phyloP scores from a whole-genome alignment of 2,888 invertebrate genomes.

The Dasysyrphus albostriatus region DNA sequence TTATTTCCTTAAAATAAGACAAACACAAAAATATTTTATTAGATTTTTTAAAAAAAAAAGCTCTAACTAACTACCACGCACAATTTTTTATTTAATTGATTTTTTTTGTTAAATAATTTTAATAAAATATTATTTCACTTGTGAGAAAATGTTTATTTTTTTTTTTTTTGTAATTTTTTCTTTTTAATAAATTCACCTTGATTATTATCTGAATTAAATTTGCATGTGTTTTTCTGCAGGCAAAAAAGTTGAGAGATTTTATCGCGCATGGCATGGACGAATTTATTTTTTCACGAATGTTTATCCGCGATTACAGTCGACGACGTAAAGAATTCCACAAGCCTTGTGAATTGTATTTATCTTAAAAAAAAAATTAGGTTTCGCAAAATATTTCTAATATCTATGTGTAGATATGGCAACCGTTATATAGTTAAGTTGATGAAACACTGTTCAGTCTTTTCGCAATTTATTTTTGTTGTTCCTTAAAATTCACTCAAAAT shows the following conservation, averaged over 20 bases:
- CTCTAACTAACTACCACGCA: slow-evolving; percentile 5
- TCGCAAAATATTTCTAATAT: background rate
- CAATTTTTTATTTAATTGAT: slow-evolving; percentile 2
- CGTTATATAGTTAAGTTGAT: background rate
- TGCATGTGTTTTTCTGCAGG: slow-evolving; percentile 84
- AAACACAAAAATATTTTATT: slow-evolving; percentile 42
- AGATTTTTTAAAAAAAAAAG: too few relatives aligned
- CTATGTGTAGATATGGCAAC: background rate
- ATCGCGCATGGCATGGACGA: slow-evolving; percentile 85
- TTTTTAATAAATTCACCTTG: slow-evolving; percentile 80
- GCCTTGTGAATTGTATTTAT: slow-evolving; percentile 78
- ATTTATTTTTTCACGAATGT: slow-evolving; percentile 82
- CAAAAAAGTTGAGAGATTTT: slow-evolving; percentile 84
- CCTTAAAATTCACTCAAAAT: slow-evolving; percentile 14
- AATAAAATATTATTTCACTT: slow-evolving; percentile 21
- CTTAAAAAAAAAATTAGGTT: slow-evolving; percentile 36
- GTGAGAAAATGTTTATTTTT: slow-evolving; percentile 46
- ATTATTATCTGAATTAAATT: slow-evolving; percentile 83
- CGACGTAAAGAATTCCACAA: slow-evolving; percentile 79
- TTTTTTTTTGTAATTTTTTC: slow-evolving; percentile 26
- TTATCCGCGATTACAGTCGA: slow-evolving; percentile 80
- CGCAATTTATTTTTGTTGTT: slow-evolving; percentile 22
- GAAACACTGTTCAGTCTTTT: slow-evolving; percentile 22
- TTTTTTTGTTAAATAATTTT: background rate
- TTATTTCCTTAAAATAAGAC: slow-evolving; percentile 82